phyloP scores from a whole-genome alignment of 2,888 invertebrate genomes.

The Invenusta paracnida region DNA sequence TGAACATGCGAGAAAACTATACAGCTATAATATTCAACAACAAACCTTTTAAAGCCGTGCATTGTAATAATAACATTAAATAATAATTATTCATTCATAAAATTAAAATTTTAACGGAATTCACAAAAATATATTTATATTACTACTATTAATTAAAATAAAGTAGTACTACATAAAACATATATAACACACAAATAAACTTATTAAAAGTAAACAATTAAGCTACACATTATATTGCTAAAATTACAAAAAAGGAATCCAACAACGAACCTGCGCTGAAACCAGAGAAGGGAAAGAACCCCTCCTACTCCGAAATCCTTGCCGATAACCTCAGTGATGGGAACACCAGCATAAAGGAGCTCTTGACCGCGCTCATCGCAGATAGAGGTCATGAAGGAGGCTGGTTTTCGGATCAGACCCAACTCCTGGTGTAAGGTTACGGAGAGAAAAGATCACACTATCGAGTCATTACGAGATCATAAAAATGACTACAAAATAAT shows the following conservation, averaged over 20 bases:
- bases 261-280: conserved; percentile 70
- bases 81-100: no score
- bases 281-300: conserved; percentile 92
- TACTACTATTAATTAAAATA: no score
- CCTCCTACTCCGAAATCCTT: conserved; percentile 94
- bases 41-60: no score
- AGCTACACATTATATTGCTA: background rate
- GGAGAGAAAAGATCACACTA: no score
- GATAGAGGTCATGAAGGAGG: conserved; percentile 97
- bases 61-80: no score
- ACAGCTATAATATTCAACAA: no score
- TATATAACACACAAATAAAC: background rate
- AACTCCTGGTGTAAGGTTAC: conserved; percentile 71
- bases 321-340: conserved; percentile 75
- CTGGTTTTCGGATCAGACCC: conserved; percentile 93
- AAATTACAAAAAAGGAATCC: background rate
- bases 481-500: background rate
- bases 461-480: background rate
- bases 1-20: no score
- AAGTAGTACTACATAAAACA: no score
- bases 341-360: conserved; percentile 88
- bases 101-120: no score
- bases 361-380: conserved; percentile 98
- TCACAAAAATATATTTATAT: no score
- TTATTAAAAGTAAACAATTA: background rate